Evolutionary conservation across 2,797 vertebrate species (phyloP).

Genomic region (Melopsittacus undulatus): DNA sequence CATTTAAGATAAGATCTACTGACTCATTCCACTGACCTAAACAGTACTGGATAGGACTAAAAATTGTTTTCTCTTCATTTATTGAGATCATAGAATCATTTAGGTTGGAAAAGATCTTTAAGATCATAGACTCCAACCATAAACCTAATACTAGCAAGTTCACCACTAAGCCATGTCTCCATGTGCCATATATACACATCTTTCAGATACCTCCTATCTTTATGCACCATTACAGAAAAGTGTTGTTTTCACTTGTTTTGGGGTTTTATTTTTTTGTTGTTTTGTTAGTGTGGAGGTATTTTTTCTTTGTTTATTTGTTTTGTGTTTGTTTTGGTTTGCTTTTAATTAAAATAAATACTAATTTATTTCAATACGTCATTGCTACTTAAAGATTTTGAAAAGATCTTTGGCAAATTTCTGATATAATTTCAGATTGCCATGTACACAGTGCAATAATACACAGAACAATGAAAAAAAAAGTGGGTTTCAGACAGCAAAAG

Average conservation of each 20-base stretch:
- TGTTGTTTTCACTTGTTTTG: neutral
- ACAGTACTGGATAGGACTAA: neutral
- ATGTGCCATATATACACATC: neutral
- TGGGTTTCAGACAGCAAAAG: neutral
- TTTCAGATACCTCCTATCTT: neutral
- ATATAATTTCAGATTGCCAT: neutral
- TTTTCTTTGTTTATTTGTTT: neutral
- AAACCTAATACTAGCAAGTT: neutral
- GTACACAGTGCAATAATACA: neutral
- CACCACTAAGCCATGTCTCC: neutral
- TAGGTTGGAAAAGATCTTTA: neutral
- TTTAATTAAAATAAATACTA: neutral
- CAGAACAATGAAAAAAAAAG: neutral
- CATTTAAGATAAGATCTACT: neutral
- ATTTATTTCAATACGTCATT: neutral
- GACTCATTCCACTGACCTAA: neutral
- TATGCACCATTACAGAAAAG: neutral
- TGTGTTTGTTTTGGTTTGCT: neutral
- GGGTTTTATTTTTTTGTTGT: neutral
- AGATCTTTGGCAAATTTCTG: neutral
- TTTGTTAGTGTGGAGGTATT: neutral
- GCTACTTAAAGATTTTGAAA: neutral
- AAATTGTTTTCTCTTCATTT: neutral
- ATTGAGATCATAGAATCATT: neutral
- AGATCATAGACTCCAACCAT: neutral